Conservation (phyloP, 2,888 invertebrate genomes). For the Dilophus febrilis region DNA sequence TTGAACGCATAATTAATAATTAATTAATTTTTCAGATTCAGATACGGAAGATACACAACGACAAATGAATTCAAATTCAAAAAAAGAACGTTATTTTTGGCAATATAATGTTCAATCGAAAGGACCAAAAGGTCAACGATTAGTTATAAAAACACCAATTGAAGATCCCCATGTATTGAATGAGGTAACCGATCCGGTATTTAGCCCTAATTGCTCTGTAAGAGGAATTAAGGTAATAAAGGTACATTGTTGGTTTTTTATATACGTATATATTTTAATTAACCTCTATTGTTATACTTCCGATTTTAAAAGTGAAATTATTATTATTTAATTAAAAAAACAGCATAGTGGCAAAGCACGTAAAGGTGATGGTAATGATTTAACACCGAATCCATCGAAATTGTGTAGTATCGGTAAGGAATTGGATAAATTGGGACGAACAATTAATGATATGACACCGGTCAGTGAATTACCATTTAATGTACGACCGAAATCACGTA, state of each 20-base stretch:
- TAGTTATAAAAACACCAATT: slow-evolving; percentile 66
- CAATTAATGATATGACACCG: slow-evolving; percentile 92
- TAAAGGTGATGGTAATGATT: slow-evolving; percentile 93
- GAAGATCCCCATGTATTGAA: slow-evolving; percentile 86
- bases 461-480: slow-evolving; percentile 84
- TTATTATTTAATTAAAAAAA: too few relatives aligned
- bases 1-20: slow-evolving; percentile 7
- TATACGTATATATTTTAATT: too few relatives aligned
- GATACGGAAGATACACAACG: slow-evolving; percentile 38
- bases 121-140: slow-evolving; percentile 86
- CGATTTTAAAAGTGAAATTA: too few relatives aligned
- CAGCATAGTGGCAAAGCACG: slow-evolving; percentile 68
- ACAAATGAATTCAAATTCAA: slow-evolving; percentile 23
- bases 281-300: too few relatives aligned
- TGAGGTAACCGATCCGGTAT: slow-evolving; percentile 88
- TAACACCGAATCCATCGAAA: slow-evolving; percentile 89
- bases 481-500: slow-evolving; percentile 77
- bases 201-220: slow-evolving; percentile 80
- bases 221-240: slow-evolving; percentile 67
- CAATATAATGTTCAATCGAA: slow-evolving; percentile 98
- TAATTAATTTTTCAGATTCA: slow-evolving; percentile 33
- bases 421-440: slow-evolving; percentile 72
- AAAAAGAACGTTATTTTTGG: slow-evolving; percentile 87
- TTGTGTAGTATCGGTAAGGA: slow-evolving; percentile 81
- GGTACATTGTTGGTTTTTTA: too few relatives aligned